Evolutionary conservation across 2,888 invertebrate species (phyloP), one percentile per base, ranked within the genome.

Genomic region (Zonitis immaculata): DNA sequence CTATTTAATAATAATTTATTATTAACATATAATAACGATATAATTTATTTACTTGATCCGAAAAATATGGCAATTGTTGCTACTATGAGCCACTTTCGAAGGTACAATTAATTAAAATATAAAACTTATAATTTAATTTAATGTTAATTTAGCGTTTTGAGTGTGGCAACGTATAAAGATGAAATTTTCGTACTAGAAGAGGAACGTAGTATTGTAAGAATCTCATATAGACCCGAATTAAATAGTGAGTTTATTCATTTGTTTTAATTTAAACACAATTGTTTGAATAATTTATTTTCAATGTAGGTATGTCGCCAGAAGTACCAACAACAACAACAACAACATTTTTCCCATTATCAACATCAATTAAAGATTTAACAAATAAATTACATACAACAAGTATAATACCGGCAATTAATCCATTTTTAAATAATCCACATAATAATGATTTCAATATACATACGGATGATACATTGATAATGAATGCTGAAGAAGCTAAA

Each of bases 141-240:
- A 28, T 51, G 42, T 47, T 52, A 47, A 65, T 63, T 14, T 73
- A 83, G 83, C 61, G 80, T 83, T 53, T 67, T 82, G 52, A 79
- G 79, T 26, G 82, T 86, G 47, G 80, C 83, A 0, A 84, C 84
- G 61, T 78, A 80, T 64, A 82, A 82, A 69, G 85, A 86, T 61
- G 90, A 90, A 78, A 87, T 94, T 63, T 93, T 93, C 77, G 79
- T 94, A 45, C 77, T 95, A 65, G 89, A 91, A 72, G 90, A 90
- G 0, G 80, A 85, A 44, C 82, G 91, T 58, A 88, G 88, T 66
- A 76, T 94, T 56, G 76, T 93, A 48, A 80, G 94, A n/a, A 81
- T 94, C 44, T 86, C 88, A 30, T 83, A 82, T 62, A 76, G 81
- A 66, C 91, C 92, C 8, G 91, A 91, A 71, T 47, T 58, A 75